These are phyloP conservation scores for Indicator maculatus DNA, from an alignment of 2,113 vertebrate genomes.

Conservation along the genomic window DNA sequence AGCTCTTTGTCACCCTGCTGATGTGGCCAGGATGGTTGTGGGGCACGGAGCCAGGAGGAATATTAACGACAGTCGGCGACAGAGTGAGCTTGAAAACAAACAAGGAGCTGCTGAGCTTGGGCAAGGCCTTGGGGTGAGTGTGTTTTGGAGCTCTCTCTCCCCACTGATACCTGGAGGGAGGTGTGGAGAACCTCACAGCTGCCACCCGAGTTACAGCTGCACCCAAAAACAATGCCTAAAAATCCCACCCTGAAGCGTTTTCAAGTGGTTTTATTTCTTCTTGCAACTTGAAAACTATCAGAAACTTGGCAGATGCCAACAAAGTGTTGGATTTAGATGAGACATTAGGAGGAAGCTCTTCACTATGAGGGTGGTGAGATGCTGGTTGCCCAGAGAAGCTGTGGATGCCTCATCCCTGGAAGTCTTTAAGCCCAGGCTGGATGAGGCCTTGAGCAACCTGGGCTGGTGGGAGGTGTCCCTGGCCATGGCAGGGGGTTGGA, in stretches of 20 bases:
- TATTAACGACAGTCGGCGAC: not conserved
- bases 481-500: no score
- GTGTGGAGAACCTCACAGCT: not conserved
- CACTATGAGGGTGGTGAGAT: no score
- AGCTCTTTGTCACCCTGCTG: not conserved
- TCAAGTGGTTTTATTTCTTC: not conserved
- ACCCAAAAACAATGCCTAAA: fast-evolving
- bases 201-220: not conserved
- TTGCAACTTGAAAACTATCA: not conserved
- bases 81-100: fast-evolving
- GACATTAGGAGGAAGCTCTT: no score
- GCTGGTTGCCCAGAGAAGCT: no score
- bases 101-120: not conserved
- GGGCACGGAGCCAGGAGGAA: not conserved
- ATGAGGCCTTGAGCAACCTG: no score
- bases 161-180: not conserved
- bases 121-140: not conserved
- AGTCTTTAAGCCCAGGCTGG: no score
- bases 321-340: not conserved
- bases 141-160: not conserved
- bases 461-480: no score
- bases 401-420: no score
- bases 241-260: not conserved
- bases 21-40: not conserved
- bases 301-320: not conserved